Evolutionary conservation across 2,797 vertebrate genomes (phyloP).

Genomic region (Alfaro cultratus): DNA sequence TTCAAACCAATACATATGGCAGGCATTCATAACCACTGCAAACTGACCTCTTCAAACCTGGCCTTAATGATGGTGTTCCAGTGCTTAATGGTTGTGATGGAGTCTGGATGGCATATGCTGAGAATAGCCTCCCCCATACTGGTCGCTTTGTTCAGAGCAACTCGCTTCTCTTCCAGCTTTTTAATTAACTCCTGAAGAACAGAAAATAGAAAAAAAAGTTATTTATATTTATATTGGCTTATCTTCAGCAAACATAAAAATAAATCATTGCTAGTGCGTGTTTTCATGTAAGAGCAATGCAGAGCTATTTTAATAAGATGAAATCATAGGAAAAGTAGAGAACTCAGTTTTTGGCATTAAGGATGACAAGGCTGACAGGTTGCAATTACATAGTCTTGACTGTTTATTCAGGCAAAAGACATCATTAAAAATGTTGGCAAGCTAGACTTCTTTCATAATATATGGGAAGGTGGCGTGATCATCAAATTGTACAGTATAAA

Average conservation of each 20-base stretch:
- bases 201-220: constrained; percentile 13
- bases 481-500: constrained; percentile 5
- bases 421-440: constrained; percentile 41
- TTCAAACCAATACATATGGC: constrained; percentile 25
- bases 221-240: constrained; percentile 49
- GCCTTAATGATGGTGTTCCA: constrained; percentile 99
- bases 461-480: constrained; percentile 1
- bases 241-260: constrained; percentile 40
- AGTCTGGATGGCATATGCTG: constrained; percentile 96
- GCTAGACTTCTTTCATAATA: constrained; percentile 16
- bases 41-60: constrained; percentile 96
- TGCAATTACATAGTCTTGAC: constrained; percentile 30
- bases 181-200: constrained; percentile 92
- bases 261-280: constrained; percentile 12
- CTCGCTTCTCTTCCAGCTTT: constrained; percentile 94
- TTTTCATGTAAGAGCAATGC: constrained; percentile 7
- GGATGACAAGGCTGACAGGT: constrained; percentile 37
- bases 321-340: constrained; percentile 61
- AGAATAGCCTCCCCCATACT: constrained; percentile 93
- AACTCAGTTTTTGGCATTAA: constrained; percentile 48
- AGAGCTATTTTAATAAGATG: constrained; percentile 52
- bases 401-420: constrained; percentile 30
- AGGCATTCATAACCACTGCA: constrained; percentile 31
- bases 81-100: constrained; percentile 98
- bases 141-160: constrained; percentile 89